Base-by-base conservation (phyloP, 2,113 vertebrate genomes). In the Vulpes ferrilata region DNA sequence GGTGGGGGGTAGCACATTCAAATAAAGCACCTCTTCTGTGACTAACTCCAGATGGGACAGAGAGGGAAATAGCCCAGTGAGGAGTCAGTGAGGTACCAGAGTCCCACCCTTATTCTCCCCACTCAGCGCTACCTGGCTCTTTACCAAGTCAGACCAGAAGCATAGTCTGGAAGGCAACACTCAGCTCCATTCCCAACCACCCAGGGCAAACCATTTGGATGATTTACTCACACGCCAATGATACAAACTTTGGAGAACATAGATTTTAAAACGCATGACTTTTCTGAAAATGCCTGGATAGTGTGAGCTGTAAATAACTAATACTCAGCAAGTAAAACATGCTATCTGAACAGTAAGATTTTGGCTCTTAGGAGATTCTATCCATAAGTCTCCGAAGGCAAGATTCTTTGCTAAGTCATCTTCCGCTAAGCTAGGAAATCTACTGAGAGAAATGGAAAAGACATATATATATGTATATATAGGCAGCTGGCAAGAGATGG, bases 341-440 rank as follows among this genome's bases (percentile, higher is more conserved):
- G 20, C 38, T 78, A 17, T 84, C 60, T 88, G 12, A 80, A 62
- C 9, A 87, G 84, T n/a, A 17, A 62, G 82, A 35, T 62, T 51
- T 38, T 0, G 12, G 35, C 82, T 90, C 32, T 82, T 85, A 65
- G 48, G 76, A 81, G 30, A 93, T 11, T 73, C 64, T 93, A 57
- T 35, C 38, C 32, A 55, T 23, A 85, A 65, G 85, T 89, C 87
- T 95, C 60, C 64, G 19, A 43, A 30, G 69, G 76, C 25, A 93
- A 60, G 48, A 90, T 35, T 64, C 83, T 79, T 87, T 78, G 43
- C 80, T 93, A 91, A 96, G 71, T 85, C 64, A 55, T 85, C 69
- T 92, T 90, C 38, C 55, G 62, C 20, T 53, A 35, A 73, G 43
- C 71, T 92, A 89, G 60, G 16, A 64, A 83, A 83, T 55, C 11